Evolutionary conservation across 2,888 invertebrate genomes (phyloP).

Genomic region (Epiblema foenella): DNA sequence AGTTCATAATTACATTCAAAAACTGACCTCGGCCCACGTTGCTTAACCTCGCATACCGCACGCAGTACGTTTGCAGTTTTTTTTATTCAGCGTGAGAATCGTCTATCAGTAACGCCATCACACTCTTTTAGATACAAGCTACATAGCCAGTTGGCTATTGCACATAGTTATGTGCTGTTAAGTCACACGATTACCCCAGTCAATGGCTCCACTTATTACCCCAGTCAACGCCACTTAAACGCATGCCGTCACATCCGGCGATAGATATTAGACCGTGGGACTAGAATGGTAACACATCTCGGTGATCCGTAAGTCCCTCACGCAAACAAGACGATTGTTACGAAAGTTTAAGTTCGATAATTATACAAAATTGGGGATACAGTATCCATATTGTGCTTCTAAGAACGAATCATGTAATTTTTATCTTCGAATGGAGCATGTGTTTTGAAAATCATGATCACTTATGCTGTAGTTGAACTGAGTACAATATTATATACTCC

Average conservation of each 20-base stretch:
- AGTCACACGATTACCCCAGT: constrained; percentile 21
- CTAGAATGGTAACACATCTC: constrained; percentile 5
- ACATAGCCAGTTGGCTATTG: neutral
- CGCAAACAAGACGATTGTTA: constrained; percentile 41
- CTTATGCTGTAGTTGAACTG: neutral
- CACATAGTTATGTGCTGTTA: neutral
- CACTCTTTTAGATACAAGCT: neutral
- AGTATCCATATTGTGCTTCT: constrained; percentile 38
- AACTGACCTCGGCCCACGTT: too few species aligned
- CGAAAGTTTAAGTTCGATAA: constrained; percentile 26
- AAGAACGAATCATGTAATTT: constrained; percentile 9
- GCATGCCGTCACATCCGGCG: constrained; percentile 19
- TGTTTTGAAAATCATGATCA: neutral
- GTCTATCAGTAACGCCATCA: neutral
- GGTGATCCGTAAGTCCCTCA: constrained; percentile 16
- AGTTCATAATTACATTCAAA: too few species aligned
- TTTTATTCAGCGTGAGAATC: constrained; percentile 6
- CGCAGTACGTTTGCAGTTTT: neutral
- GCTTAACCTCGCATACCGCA: too few species aligned
- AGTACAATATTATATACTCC: too few species aligned
- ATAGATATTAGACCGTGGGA: constrained; percentile 20
- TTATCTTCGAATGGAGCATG: neutral
- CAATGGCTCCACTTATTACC: constrained; percentile 12
- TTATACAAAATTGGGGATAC: constrained; percentile 38
- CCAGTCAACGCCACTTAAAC: constrained; percentile 19